Conservation (phyloP, 2,797 vertebrate species). For the Astyanax mexicanus region DNA sequence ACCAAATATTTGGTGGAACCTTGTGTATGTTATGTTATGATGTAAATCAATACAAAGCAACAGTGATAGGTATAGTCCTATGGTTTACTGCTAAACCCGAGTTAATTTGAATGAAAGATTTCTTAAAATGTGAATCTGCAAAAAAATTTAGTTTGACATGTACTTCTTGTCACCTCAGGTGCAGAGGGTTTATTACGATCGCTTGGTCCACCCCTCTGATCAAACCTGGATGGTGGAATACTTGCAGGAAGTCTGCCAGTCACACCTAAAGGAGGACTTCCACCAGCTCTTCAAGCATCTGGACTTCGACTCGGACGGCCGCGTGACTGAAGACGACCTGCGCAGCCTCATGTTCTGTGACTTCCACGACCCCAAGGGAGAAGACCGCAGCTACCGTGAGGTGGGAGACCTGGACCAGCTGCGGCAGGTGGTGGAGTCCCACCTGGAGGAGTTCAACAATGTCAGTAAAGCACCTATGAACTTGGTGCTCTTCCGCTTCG, state of each 20-base stretch:
- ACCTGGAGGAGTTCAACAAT: constrained; percentile 90
- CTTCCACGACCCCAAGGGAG: constrained; percentile 88
- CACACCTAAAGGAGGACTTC: constrained; percentile 79
- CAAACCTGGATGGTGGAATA: constrained; percentile 84
- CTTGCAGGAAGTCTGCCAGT: constrained; percentile 76
- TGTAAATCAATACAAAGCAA: too few relatives aligned
- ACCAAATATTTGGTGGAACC: too few relatives aligned
- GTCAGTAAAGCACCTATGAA: constrained; percentile 90
- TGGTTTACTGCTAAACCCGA: too few relatives aligned
- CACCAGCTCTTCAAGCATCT: constrained; percentile 82
- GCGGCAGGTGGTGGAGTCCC: constrained; percentile 81
- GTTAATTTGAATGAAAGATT: too few relatives aligned
- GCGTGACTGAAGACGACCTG: constrained; percentile 88
- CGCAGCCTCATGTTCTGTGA: constrained; percentile 93
- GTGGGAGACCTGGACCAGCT: constrained; percentile 78
- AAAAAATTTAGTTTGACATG: constrained; percentile 4
- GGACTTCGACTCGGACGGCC: constrained; percentile 81
- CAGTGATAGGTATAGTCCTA: too few relatives aligned
- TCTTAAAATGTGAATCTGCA: too few relatives aligned
- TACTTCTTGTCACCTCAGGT: constrained; percentile 74
- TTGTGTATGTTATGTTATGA: too few relatives aligned
- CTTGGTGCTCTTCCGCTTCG: constrained; percentile 91
- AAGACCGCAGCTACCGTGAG: constrained; percentile 87
- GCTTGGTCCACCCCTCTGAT: constrained; percentile 86
- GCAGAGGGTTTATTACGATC: constrained; percentile 90